Evolutionary conservation across 2,113 vertebrate genomes (phyloP).

Genomic region (Neolamprologus sp.): DNA sequence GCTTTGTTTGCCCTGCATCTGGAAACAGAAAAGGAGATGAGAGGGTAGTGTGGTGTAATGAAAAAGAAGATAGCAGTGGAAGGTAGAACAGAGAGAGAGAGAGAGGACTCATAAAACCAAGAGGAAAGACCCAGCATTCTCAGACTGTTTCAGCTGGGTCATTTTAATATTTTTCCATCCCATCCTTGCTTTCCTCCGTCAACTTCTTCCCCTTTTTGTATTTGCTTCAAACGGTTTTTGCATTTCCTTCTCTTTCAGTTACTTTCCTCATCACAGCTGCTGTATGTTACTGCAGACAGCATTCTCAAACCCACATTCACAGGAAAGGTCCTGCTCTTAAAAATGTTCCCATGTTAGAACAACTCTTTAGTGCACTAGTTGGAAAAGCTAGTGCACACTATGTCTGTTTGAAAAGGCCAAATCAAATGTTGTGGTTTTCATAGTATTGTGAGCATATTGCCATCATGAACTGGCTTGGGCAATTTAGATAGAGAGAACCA

Average conservation of each 20-base stretch:
- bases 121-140: background rate
- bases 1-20: background rate
- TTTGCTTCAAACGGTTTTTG: constrained; percentile 20
- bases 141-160: background rate
- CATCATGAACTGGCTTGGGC: background rate
- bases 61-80: background rate
- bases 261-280: background rate
- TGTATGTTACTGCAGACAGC: background rate
- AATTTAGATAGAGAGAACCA: background rate
- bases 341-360: background rate
- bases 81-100: background rate
- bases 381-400: background rate
- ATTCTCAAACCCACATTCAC: background rate
- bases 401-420: background rate
- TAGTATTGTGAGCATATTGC: background rate
- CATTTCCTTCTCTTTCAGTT: background rate
- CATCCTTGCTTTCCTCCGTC: background rate
- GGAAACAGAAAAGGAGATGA: background rate
- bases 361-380: background rate
- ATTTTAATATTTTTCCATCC: background rate
- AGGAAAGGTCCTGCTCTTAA: background rate
- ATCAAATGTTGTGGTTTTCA: background rate
- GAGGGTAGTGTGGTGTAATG: background rate
- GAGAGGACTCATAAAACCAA: background rate
- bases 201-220: background rate